Conservation (phyloP, 2,113 vertebrate genomes). For the Zootoca vivipara region DNA sequence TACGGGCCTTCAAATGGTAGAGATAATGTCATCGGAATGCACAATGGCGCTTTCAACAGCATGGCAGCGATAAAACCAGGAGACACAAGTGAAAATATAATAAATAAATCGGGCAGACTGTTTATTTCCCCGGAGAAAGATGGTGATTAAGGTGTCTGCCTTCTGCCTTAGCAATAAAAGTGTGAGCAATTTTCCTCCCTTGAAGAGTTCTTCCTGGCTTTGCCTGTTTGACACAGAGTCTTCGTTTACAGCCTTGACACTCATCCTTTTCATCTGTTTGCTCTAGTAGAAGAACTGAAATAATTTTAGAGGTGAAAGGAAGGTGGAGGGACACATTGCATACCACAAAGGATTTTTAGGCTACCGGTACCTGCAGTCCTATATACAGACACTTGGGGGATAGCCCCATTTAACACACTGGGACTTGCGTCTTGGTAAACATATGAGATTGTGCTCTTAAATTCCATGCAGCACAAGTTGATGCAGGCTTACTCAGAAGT, state of each 20-base stretch:
- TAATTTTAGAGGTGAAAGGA: background rate
- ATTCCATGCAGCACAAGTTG: background rate
- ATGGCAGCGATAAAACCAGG: conserved; percentile 23
- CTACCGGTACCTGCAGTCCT: background rate
- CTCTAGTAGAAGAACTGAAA: background rate
- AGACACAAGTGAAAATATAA: conserved; percentile 19
- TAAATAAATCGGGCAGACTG: conserved; percentile 19
- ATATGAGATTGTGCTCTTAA: background rate
- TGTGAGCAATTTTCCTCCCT: background rate
- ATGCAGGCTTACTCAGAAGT: background rate
- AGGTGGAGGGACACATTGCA: background rate
- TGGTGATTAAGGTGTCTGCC: conserved; percentile 4
- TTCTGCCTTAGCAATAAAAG: conserved; percentile 10
- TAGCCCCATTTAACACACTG: background rate
- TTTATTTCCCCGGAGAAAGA: conserved; percentile 22
- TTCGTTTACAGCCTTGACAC: background rate
- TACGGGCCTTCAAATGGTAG: background rate
- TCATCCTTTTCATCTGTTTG: background rate
- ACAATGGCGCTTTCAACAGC: conserved; percentile 4
- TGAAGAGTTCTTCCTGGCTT: background rate
- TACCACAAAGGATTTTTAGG: background rate
- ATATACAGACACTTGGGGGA: background rate
- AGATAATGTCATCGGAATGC: conserved; percentile 21
- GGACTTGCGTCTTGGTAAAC: background rate
- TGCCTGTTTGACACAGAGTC: background rate